Base-by-base conservation (phyloP, 37 sponge, comb jelly and placozoan genomes). In the Spongia lamella region DNA sequence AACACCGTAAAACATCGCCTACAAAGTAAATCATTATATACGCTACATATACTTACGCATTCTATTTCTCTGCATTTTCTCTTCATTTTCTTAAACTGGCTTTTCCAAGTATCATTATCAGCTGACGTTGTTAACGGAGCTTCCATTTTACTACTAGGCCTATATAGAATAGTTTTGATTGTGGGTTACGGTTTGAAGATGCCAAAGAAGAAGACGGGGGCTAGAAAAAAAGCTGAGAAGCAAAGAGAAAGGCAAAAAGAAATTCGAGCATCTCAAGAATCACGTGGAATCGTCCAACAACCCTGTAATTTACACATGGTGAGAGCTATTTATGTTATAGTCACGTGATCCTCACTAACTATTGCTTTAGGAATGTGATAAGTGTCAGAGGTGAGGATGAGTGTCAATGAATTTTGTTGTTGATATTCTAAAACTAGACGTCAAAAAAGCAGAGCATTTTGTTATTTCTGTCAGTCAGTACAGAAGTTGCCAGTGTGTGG, bases 181-280 rank as follows among this genome's bases (percentile, higher is more conserved):
- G 40, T 43, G 62, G 20, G 35, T 24, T 27, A 7, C 3, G 11
- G 20, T 26, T 58, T 14, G 38, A 78, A 38, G 50, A 98, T 98
- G 99, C 99, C 99, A 5, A 98, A 98, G 78, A 94, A 92, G 80
- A 94, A 95, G 82, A 88, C 93, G 24, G 95, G 90, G 26, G 93
- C 99, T 1, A 80, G 86, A 30, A 98, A 95, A 79, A 98, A 92
- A 51, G 96, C 96, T 16, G 91, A 92, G 34, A 98, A 92, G 78
- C 93, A 89, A 67, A 91, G 85, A 73, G 61, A 68, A 50, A 58
- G 96, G 2, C 93, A 95, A 82, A 86, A 87, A 59, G 87, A 61
- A 22, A 95, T 98, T 21, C 89, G 75, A 65, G 51, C 84, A 2
- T 60, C 76, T 9, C 79, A 68, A 29, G 82, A 83, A 9, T 17